Evolutionary conservation across 2,888 invertebrate genomes (phyloP), one percentile per base, ranked within the genome.

Genomic region (Elegia similella): DNA sequence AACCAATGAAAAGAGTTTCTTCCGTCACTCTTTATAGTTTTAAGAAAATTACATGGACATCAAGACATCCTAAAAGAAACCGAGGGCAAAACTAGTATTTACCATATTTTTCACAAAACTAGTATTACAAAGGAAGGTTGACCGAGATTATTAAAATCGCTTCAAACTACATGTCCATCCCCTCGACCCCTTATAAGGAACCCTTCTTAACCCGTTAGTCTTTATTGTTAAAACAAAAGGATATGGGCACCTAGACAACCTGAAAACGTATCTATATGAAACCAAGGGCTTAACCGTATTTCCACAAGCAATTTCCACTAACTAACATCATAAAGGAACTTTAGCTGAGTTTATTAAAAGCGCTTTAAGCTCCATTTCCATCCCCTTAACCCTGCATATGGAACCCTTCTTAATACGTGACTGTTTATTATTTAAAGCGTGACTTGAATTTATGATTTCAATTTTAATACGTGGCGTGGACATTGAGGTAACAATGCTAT

Each of bases 371-470:
- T n/a, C 2, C 34, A 55, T 55, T 55, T 55, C 16, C 44, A 34
- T 32, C 44, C 52, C 42, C 34, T 73, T 69, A 72, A 67, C 66
- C 64, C 56, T 57, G 57, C 65, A 68, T 67, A 67, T 62, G 60
- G 61, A 56, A 59, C 59, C 62, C 65, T 59, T 56, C 59, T 55
- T 59, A 61, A 61, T 61, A 59, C 60, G 62, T 60, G 63, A 60
- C 56, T 64, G 67, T 73, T 68, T 72, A 72, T 74, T 76, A 73
- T 73, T 72, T 70, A 71, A 68, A 67, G 62, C 66, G 68, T 72
- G 73, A 73, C 73, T 71, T 65, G 70, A 80, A 78, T 82, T 76
- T 75, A 74, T 69, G 75, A 74, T 77, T 75, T 70, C 73, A 72
- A 76, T 76, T 77, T 70, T 59, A 69, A 62, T 65, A 50, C 32